These are phyloP conservation scores for Holothuria glaberrima DNA, from an alignment of 35 echinoderm and acorn worm species.

Conservation along the genomic window DNA sequence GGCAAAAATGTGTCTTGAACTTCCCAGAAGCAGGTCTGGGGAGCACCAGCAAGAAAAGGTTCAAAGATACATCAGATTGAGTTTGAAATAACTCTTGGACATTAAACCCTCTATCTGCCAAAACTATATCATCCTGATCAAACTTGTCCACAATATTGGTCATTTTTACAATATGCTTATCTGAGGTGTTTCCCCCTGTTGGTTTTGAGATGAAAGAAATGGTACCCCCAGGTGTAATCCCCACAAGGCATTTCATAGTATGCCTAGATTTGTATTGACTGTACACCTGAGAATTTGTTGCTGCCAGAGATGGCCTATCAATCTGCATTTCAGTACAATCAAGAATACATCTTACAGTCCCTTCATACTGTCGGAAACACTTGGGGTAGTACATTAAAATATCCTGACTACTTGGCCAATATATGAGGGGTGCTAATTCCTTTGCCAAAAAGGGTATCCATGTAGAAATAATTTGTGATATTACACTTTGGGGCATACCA, in stretches of 20 bases:
- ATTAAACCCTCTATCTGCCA: conserved; percentile 87
- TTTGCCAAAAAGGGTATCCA: no score
- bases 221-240: conserved; percentile 72
- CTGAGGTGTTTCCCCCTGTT: conserved; percentile 74
- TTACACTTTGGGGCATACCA: conserved; percentile 64
- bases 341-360: conserved; percentile 79
- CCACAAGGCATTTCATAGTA: conserved; percentile 74
- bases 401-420: conserved; percentile 73
- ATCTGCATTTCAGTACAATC: conserved; percentile 85
- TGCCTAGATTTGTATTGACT: conserved; percentile 75
- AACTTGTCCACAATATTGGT: conserved; percentile 58
- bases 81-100: conserved; percentile 80
- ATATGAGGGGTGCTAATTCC: no score
- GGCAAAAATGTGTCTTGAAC: background rate
- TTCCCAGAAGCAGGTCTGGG: background rate
- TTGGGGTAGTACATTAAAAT: conserved; percentile 65
- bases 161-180: conserved; percentile 70
- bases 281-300: conserved; percentile 74
- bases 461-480: no score
- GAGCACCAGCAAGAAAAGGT: background rate
- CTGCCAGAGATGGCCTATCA: conserved; percentile 57
- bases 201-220: conserved; percentile 80
- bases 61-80: background rate
- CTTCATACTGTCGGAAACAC: conserved; percentile 74
- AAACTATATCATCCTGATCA: conserved; percentile 71